Evolutionary conservation across 2,888 invertebrate species (phyloP).

Genomic region (Ischnura elegans): DNA sequence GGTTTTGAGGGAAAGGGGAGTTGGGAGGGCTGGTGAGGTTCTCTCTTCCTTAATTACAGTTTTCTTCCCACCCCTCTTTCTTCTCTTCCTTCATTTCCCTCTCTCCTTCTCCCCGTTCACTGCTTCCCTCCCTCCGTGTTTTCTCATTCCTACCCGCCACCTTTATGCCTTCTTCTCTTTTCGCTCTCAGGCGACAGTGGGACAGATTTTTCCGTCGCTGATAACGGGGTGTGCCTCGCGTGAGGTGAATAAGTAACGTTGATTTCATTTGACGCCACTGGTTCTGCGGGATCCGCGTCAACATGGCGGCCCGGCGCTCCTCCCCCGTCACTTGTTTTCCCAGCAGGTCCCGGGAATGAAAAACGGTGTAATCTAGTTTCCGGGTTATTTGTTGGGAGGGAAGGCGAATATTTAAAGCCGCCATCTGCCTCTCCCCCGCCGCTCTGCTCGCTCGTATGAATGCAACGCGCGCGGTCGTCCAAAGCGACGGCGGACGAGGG

Average conservation of each 20-base stretch:
- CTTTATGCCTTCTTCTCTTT: background rate
- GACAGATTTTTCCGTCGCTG: slow-evolving; percentile 23
- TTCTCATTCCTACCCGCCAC: too few relatives aligned
- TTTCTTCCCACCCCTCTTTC: background rate
- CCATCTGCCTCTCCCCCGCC: background rate
- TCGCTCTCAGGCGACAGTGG: background rate
- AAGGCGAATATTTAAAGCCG: background rate
- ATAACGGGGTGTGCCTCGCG: slow-evolving; percentile 10
- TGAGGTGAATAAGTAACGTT: slow-evolving; percentile 44
- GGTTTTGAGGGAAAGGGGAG: background rate
- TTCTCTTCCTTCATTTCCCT: background rate
- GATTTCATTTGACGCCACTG: slow-evolving; percentile 51
- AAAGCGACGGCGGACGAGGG: too few relatives aligned
- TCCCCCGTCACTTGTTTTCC: background rate
- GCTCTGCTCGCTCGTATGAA: background rate
- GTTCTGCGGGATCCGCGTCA: slow-evolving; percentile 6
- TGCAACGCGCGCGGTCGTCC: background rate
- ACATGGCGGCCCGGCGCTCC: background rate
- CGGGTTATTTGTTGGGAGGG: background rate
- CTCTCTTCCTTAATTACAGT: background rate
- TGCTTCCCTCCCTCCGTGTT: background rate
- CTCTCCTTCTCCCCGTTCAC: background rate
- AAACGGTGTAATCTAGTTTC: slow-evolving; percentile 26
- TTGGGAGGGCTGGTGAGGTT: background rate
- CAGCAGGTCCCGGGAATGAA: background rate